Base-by-base conservation (phyloP, 2,113 vertebrate genomes). In the Picathartes gymnocephalus region DNA sequence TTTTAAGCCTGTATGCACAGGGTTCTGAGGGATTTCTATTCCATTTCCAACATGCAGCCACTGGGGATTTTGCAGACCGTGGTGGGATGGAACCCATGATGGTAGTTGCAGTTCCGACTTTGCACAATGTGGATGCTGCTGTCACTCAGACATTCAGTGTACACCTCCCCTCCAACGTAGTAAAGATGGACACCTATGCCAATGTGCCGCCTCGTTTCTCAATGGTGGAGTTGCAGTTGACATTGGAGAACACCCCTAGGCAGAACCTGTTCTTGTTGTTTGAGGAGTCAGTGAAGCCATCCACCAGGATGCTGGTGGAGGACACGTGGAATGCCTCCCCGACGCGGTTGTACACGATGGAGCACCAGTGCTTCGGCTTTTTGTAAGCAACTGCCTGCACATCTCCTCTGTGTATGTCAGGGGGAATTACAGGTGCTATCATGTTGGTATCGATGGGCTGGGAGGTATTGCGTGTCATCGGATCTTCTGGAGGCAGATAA, bases 91-190 rank as follows among this genome's bases (percentile, higher is more conserved):
- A 99, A 99, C 10, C 99, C 99, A 3, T 99, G 99, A 74, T 99
- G 99, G 96, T 99, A 99, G 98, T 99, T 99, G 98, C 99, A 99
- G 98, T 99, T 99, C 73, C 99, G 98, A 88, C 99, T 99, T 92
- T 99, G 99, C 96, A 99, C 99, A 81, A 99, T n/a, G n/a, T n/a
- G 99, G 97, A 99, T 99, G 96, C 99, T 99, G 95, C 99, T 99
- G 96, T 99, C 99, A 2, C 99, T 99, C 69, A 99, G 98, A 88
- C 99, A 99, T 42, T 99, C 99, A 3, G 99, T 99, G 2, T 99
- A 99, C 13, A 99, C 99, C 94, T 99, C 99, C 53, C 99, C 99
- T 6, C 99, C 99, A 1, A 99, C 99, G 2, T 99, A 99, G 79
- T 99, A 99, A 42, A 99, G 98, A 64, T 99, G 99, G 65, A 99